phyloP scores from a whole-genome alignment of 2,113 vertebrate species.

The Perca schrenkii region DNA sequence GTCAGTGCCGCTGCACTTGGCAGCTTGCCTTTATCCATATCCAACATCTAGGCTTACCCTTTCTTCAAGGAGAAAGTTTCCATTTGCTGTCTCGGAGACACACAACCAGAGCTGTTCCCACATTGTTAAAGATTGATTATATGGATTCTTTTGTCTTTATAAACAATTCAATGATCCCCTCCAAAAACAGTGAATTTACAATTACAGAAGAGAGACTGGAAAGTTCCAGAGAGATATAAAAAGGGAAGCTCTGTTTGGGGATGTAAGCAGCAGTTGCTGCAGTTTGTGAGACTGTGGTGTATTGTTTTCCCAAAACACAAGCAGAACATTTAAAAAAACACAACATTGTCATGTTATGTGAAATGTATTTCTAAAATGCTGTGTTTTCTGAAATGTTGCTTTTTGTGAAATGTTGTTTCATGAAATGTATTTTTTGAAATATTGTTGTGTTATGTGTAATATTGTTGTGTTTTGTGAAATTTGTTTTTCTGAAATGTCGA shows the following conservation, averaged over 20 bases:
- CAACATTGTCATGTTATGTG: no score
- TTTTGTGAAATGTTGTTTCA: no score
- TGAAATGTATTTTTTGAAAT: no score
- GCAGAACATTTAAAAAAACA: no score
- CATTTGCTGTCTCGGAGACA: constrained; percentile 32
- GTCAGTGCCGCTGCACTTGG: constrained; percentile 23
- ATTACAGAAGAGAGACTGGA: constrained; percentile 32
- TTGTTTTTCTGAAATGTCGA: no score
- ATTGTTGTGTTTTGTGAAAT: no score
- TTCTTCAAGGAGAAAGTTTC: constrained; percentile 43
- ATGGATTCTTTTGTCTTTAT: constrained; percentile 62
- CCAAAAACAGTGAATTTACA: constrained; percentile 59
- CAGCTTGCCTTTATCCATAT: constrained; percentile 27
- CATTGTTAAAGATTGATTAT: constrained; percentile 63
- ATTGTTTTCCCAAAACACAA: no score
- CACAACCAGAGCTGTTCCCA: constrained; percentile 42
- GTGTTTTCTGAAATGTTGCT: no score
- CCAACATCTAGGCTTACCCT: constrained; percentile 33
- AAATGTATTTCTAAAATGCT: no score
- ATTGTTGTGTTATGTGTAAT: no score
- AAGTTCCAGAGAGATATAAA: constrained; percentile 29
- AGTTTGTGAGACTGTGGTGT: constrained; percentile 19
- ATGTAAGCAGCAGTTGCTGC: constrained; percentile 27
- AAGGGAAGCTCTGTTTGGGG: not conserved
- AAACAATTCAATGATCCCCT: constrained; percentile 53